Percentiles rank a stretch among this genome's conserved stretches.
Evolutionary conservation across 2,113 vertebrate species (phyloP).

Genomic region (Heterotilapia buettikoferi): DNA sequence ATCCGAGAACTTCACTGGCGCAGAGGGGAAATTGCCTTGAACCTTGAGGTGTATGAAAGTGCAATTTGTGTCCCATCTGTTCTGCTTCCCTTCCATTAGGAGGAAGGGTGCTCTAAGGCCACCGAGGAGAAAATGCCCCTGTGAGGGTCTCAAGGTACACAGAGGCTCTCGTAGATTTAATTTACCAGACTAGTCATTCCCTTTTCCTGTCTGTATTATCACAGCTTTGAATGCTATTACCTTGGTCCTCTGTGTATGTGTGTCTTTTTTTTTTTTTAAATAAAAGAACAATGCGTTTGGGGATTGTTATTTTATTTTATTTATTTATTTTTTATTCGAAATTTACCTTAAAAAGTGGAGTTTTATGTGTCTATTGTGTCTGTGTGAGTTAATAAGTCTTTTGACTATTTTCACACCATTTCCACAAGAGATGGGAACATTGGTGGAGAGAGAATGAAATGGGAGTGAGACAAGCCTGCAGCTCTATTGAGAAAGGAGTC

Average conservation of each 20-base stretch:
- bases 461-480: slow-evolving; percentile 9
- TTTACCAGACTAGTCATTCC: slow-evolving; percentile 56
- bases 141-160: slow-evolving; percentile 59
- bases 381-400: background rate
- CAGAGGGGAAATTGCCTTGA: slow-evolving; percentile 76
- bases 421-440: slow-evolving; percentile 21
- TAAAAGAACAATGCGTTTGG: slow-evolving; percentile 11
- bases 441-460: slow-evolving; percentile 21
- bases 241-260: background rate
- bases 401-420: slow-evolving; percentile 1
- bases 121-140: slow-evolving; percentile 63
- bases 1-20: slow-evolving; percentile 74
- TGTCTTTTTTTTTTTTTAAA: background rate
- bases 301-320: background rate
- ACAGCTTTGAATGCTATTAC: slow-evolving; percentile 49
- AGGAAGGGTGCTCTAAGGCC: slow-evolving; percentile 69
- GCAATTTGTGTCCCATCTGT: slow-evolving; percentile 80
- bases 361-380: background rate
- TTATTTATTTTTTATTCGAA: background rate
- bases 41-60: slow-evolving; percentile 77
- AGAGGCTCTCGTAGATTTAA: slow-evolving; percentile 60
- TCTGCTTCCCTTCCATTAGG: slow-evolving; percentile 76
- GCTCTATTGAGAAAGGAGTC: slow-evolving; percentile 27
- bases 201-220: slow-evolving; percentile 40
- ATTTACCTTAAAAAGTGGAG: background rate